A percentile compares a stretch with the other conserved stretches of the same genome.
Evolutionary conservation across 2,113 vertebrate species (phyloP).

Genomic region (Boulengeromyrus knoepffleri): DNA sequence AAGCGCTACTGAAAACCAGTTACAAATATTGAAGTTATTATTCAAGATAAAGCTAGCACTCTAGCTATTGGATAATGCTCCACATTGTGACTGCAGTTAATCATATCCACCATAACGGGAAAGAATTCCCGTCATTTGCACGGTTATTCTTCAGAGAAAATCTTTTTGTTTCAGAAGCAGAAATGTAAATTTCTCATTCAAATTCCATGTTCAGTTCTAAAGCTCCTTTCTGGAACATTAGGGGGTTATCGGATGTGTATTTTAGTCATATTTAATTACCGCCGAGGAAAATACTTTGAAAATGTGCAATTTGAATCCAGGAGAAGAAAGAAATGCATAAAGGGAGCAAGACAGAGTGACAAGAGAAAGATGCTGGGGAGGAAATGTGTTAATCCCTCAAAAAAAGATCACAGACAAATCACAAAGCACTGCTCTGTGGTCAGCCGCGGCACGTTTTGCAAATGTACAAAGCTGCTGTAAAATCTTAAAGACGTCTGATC

Average conservation of each 20-base stretch:
- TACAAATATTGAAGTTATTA: conserved; percentile 1
- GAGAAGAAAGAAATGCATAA: background rate
- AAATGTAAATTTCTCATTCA: conserved; percentile 7
- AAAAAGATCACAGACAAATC: background rate
- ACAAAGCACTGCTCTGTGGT: too few relatives aligned
- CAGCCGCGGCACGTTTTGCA: background rate
- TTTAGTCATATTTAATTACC: conserved; percentile 9
- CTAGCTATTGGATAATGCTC: background rate
- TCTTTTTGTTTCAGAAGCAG: background rate
- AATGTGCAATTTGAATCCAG: background rate
- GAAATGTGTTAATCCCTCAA: background rate
- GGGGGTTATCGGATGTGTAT: background rate
- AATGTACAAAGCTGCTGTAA: background rate
- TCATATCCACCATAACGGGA: background rate
- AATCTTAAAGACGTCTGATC: background rate
- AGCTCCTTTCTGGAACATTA: background rate
- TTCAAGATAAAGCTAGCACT: background rate
- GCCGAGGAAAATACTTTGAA: background rate
- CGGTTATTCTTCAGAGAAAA: background rate
- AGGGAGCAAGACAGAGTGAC: background rate
- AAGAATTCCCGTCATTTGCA: background rate
- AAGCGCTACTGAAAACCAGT: background rate
- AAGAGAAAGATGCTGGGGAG: background rate
- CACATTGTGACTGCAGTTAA: background rate
- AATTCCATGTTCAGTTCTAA: background rate